Evolutionary conservation across 2,888 invertebrate species (phyloP).

Genomic region (Stenichneumon culpator): DNA sequence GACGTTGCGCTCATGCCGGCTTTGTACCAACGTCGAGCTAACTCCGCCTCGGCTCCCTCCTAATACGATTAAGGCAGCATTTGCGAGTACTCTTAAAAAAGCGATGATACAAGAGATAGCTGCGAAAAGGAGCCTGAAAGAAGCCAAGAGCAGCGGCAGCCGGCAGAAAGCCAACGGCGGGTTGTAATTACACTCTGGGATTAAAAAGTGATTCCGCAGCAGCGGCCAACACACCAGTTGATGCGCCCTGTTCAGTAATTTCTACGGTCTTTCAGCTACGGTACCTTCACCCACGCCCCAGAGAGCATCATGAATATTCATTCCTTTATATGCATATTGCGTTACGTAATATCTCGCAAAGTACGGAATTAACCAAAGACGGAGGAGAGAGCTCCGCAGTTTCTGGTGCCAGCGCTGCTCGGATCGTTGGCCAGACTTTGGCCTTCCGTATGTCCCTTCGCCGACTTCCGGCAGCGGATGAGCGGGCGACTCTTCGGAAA

Average conservation of each 20-base stretch:
- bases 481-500: slow-evolving; percentile 39
- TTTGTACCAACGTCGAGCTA: background rate
- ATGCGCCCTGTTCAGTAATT: slow-evolving; percentile 53
- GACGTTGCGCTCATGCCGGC: background rate
- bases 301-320: slow-evolving; percentile 60
- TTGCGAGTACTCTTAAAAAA: background rate
- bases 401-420: background rate
- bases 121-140: slow-evolving; percentile 1
- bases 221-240: slow-evolving; percentile 32
- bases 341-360: slow-evolving; percentile 55
- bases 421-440: background rate
- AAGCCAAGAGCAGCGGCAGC: background rate
- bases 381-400: slow-evolving; percentile 24
- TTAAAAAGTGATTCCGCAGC: slow-evolving; percentile 60
- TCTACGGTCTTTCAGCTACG: slow-evolving; percentile 24
- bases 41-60: background rate
- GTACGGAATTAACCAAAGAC: slow-evolving; percentile 49
- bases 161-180: slow-evolving; percentile 13
- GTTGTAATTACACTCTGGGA: slow-evolving; percentile 49
- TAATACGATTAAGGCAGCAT: slow-evolving; percentile 41
- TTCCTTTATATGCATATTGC: slow-evolving; percentile 59
- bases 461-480: background rate
- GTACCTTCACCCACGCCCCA: slow-evolving; percentile 13
- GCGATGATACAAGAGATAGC: background rate
- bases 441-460: slow-evolving; percentile 1